phyloP scores from a whole-genome alignment of 2,797 vertebrate genomes.

The Enteromius unitaeniatus region DNA sequence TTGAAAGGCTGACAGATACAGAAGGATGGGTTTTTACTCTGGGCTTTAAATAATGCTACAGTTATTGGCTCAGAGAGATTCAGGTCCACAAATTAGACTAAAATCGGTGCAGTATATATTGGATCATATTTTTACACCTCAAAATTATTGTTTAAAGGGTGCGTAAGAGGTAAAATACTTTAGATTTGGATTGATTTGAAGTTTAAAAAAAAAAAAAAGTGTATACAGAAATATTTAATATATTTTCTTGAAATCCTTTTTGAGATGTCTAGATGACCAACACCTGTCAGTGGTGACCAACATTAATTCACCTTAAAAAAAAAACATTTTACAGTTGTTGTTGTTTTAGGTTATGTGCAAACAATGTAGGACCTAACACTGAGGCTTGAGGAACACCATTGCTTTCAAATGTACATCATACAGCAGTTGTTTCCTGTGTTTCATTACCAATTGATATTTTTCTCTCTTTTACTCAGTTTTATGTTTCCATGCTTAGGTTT shows the following conservation, averaged over 20 bases:
- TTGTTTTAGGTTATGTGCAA: constrained; percentile 9
- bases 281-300: background rate
- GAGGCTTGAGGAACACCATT: constrained; percentile 70
- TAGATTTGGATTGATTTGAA: constrained; percentile 29
- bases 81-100: constrained; percentile 3
- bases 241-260: constrained; percentile 36
- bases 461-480: constrained; percentile 34
- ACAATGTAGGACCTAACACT: background rate
- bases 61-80: background rate
- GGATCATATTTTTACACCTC: constrained; percentile 13
- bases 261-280: background rate
- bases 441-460: constrained; percentile 19
- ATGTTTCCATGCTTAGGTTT: constrained; percentile 27
- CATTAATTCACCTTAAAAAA: background rate
- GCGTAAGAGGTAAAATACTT: background rate
- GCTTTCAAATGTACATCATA: background rate
- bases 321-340: background rate
- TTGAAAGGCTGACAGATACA: constrained; percentile 1
- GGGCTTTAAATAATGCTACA: background rate
- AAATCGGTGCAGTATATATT: constrained; percentile 6
- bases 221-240: constrained; percentile 33
- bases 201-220: background rate
- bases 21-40: background rate
- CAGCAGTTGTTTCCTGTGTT: constrained; percentile 1
- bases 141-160: background rate